Evolutionary conservation across 2,113 vertebrate genomes (phyloP).

Genomic region (Gallinago jamesoni): DNA sequence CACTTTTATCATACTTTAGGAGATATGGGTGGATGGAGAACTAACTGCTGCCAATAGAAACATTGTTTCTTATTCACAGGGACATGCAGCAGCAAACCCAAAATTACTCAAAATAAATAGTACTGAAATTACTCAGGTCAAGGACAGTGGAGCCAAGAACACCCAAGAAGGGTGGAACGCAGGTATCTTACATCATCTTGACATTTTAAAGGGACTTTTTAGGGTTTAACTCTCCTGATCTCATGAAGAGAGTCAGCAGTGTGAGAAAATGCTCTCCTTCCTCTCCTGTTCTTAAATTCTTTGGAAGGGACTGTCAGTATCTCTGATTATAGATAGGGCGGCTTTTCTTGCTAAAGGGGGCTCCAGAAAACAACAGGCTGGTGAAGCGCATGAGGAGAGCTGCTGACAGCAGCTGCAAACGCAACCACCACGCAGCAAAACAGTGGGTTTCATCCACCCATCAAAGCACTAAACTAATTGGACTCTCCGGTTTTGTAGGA

Average conservation of each 20-base stretch:
- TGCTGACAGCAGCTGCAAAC: neutral
- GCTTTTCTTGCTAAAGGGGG: neutral
- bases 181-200: conserved; percentile 57
- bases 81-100: conserved; percentile 55
- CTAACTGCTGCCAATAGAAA: conserved; percentile 59
- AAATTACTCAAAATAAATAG: conserved; percentile 63
- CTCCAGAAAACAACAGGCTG: neutral
- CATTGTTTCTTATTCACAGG: conserved; percentile 48
- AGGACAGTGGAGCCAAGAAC: conserved; percentile 55
- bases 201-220: conserved; percentile 1
- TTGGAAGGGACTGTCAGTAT: neutral
- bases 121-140: conserved; percentile 53
- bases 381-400: neutral
- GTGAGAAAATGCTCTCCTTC: neutral
- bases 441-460: neutral
- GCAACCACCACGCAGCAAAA: neutral
- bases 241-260: neutral
- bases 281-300: neutral
- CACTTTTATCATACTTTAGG: neutral
- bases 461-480: neutral
- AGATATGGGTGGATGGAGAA: conserved; percentile 46
- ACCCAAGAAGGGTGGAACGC: conserved; percentile 52
- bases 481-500: neutral
- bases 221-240: neutral
- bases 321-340: neutral